Conservation (phyloP, 2,888 invertebrate genomes). For the Caenorhabditis japonica region DNA sequence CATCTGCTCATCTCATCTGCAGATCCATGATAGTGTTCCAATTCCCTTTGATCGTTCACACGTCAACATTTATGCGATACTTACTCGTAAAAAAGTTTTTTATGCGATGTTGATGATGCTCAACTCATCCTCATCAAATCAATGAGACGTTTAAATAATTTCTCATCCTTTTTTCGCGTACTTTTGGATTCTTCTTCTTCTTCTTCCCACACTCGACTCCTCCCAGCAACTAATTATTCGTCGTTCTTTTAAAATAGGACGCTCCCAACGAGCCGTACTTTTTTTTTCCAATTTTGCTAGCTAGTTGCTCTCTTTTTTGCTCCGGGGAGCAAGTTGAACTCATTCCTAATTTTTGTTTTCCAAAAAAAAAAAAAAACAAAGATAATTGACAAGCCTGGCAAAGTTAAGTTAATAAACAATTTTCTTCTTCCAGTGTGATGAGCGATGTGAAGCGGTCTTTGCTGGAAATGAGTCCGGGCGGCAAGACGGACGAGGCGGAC, state of each 20-base stretch:
- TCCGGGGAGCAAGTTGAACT: too few relatives aligned
- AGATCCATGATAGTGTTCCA: constrained; percentile 40
- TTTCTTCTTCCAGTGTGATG: constrained; percentile 66
- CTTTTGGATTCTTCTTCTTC: too few relatives aligned
- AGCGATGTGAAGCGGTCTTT: constrained; percentile 66
- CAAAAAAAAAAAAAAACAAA: background rate
- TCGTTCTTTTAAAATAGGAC: constrained; percentile 1
- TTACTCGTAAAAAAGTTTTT: too few relatives aligned
- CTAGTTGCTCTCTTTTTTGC: constrained; percentile 12
- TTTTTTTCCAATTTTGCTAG: background rate
- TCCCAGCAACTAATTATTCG: constrained; percentile 30
- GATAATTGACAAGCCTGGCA: background rate
- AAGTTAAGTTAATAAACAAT: too few relatives aligned
- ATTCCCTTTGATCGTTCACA: background rate
- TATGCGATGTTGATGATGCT: too few relatives aligned
- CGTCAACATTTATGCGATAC: too few relatives aligned
- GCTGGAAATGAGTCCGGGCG: constrained; percentile 61
- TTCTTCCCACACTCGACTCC: too few relatives aligned
- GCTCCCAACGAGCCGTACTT: background rate
- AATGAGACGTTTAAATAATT: too few relatives aligned
- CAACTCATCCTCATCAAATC: too few relatives aligned
- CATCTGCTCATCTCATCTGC: constrained; percentile 22
- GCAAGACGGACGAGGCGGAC: constrained; percentile 50
- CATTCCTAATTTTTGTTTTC: background rate
- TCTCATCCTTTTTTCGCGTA: too few relatives aligned